Evolutionary conservation across 2,888 invertebrate species (phyloP).

Genomic region (Tetheella fluctuosa): DNA sequence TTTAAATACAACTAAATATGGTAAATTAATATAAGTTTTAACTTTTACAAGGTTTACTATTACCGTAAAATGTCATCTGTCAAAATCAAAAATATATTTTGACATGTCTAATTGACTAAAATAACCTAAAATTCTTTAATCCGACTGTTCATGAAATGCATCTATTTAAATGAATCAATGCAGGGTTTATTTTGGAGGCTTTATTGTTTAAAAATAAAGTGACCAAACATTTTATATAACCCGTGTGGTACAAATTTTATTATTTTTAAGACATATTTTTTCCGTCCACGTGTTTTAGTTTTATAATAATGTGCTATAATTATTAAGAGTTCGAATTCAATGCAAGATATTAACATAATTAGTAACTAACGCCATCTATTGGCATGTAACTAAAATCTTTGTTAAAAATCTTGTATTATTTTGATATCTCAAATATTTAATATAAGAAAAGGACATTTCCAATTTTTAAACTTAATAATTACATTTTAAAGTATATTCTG

Average conservation of each 20-base stretch:
- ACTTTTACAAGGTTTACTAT: too few species aligned
- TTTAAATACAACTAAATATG: too few species aligned
- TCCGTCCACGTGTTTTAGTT: conserved; percentile 9
- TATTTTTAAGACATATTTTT: background rate
- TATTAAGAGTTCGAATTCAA: background rate
- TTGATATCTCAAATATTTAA: background rate
- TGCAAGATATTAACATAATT: background rate
- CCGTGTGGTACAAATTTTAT: conserved; percentile 10
- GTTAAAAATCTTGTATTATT: background rate
- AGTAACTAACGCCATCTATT: background rate
- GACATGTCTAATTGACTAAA: too few species aligned
- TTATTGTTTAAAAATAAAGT: background rate
- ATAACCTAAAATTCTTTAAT: too few species aligned
- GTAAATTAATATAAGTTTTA: too few species aligned
- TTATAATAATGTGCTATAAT: background rate
- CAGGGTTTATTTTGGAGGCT: background rate
- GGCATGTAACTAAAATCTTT: background rate
- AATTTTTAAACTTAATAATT: background rate
- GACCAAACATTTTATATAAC: background rate
- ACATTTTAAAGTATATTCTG: background rate
- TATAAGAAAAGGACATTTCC: background rate
- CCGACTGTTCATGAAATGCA: too few species aligned
- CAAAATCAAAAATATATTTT: too few species aligned
- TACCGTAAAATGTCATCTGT: too few species aligned
- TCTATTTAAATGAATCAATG: too few species aligned